Evolutionary conservation across 2,888 invertebrate genomes (phyloP).

Genomic region (Brachypalpus laphriformis): DNA sequence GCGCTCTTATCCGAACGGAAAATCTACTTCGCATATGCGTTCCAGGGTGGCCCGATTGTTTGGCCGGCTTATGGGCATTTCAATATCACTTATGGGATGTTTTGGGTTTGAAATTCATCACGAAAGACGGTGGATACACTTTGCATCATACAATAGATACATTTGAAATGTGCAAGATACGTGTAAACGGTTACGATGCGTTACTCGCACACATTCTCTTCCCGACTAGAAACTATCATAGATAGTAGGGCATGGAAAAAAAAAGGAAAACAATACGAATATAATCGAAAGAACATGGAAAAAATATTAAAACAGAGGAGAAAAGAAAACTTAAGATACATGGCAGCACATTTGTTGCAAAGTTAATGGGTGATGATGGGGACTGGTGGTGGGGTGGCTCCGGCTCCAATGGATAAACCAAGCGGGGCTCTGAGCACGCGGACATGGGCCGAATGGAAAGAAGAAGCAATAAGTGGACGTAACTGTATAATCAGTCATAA

Average conservation of each 20-base stretch:
- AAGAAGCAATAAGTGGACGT: slow-evolving; percentile 61
- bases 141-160: neutral
- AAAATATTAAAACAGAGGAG: neutral
- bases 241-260: slow-evolving; percentile 4
- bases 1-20: slow-evolving; percentile 43
- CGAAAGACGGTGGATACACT: neutral
- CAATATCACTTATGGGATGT: slow-evolving; percentile 34
- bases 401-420: slow-evolving; percentile 14
- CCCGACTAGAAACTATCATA: neutral
- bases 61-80: slow-evolving; percentile 19
- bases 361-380: neutral
- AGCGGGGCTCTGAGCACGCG: slow-evolving; percentile 4
- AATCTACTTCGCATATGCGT: slow-evolving; percentile 17
- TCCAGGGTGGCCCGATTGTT: neutral
- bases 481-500: slow-evolving; percentile 73
- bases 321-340: slow-evolving; percentile 19
- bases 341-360: neutral
- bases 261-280: neutral
- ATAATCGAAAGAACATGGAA: slow-evolving; percentile 1
- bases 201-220: neutral
- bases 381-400: neutral
- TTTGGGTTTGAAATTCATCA: neutral
- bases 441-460: slow-evolving; percentile 41
- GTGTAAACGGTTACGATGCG: slow-evolving; percentile 1
- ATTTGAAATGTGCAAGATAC: neutral